Base-by-base conservation (phyloP, 2,113 vertebrate species). In the Hucho hucho region DNA sequence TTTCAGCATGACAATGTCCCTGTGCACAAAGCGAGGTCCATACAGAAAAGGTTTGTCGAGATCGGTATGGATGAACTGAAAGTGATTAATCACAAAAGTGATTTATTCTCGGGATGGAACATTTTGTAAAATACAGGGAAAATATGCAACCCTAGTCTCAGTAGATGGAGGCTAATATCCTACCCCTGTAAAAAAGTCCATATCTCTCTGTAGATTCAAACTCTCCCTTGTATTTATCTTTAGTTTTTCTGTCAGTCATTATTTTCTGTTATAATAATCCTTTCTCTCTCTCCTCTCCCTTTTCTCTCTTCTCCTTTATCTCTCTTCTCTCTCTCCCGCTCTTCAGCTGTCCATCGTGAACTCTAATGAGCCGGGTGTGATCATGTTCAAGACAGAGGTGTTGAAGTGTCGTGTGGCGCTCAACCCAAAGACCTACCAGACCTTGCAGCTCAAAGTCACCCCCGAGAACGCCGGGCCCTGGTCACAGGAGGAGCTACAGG, bases 361-460 rank as follows among this genome's bases (percentile, higher is more conserved):
- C 90, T 97, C 98, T 74, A 98, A 96, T 32, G 98, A 99, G 90
- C 98, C 97, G 0, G 98, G 98, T 18, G 97, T 99, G 25, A 99
- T 98, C 86, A 98, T 97, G 96, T 99, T 99, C 90, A 99, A 99
- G 88, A 99, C 97, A 0, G 98, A 99, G 49, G 96, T 96, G 46
- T 91, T 99, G 74, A 99, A 98, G 88, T 98, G 98, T 82, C 94
- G 97, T 63, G 97, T 99, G 79, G 97, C 97, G 75, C 95, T 99
- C 75, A 99, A 98, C 91, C 97, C 97, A 77, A 96, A 98, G 92
- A 98, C 96, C 81, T 98, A 98, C 84, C 97, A 99, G 89, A 99
- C 98, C 0, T 92, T 99, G 89, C 98, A 99, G 86, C 93, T 99
- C 63, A 99, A 99, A 93, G 98, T 98, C 83, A 98, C 96, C 67